These are phyloP conservation scores for Anthopleura sola DNA, from an alignment of 64 coral and sea anemone species.

Conservation along the genomic window DNA sequence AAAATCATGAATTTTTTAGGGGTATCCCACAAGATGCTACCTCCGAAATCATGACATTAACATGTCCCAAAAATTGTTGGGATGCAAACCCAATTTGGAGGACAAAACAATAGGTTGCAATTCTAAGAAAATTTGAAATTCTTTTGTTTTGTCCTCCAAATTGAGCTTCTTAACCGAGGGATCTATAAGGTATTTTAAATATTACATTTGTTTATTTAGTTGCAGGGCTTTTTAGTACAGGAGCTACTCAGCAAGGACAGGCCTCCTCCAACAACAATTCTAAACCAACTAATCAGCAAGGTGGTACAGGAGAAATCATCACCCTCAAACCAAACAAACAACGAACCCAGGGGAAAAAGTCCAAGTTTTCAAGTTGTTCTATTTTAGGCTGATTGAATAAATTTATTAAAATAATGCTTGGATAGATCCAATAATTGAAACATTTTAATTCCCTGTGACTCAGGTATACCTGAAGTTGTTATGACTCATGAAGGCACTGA, in stretches of 20 bases:
- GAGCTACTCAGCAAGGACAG: constrained; percentile 44
- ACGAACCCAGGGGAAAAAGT: constrained; percentile 91
- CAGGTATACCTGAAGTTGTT: too few relatives aligned
- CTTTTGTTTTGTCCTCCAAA: too few relatives aligned
- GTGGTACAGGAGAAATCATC: constrained; percentile 86
- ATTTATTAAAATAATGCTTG: not conserved
- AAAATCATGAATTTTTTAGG: too few relatives aligned
- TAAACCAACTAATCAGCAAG: constrained; percentile 19
- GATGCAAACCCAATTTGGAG: too few relatives aligned
- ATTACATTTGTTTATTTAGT: constrained; percentile 14
- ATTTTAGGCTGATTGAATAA: not conserved
- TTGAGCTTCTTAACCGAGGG: too few relatives aligned
- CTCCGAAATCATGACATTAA: too few relatives aligned
- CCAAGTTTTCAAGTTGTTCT: constrained; percentile 41
- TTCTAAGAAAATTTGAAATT: too few relatives aligned
- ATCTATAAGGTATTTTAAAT: too few relatives aligned
- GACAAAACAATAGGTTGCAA: too few relatives aligned
- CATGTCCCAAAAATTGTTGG: too few relatives aligned
- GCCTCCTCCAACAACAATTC: constrained; percentile 72
- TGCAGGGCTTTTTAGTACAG: constrained; percentile 80
- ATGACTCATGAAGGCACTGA: too few relatives aligned
- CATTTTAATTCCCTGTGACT: not conserved
- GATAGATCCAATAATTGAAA: not conserved
- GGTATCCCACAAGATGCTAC: too few relatives aligned
- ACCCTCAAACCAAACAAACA: constrained; percentile 98